Conservation (phyloP, 2,113 vertebrate genomes). For the Thryonomys swinderianus region DNA sequence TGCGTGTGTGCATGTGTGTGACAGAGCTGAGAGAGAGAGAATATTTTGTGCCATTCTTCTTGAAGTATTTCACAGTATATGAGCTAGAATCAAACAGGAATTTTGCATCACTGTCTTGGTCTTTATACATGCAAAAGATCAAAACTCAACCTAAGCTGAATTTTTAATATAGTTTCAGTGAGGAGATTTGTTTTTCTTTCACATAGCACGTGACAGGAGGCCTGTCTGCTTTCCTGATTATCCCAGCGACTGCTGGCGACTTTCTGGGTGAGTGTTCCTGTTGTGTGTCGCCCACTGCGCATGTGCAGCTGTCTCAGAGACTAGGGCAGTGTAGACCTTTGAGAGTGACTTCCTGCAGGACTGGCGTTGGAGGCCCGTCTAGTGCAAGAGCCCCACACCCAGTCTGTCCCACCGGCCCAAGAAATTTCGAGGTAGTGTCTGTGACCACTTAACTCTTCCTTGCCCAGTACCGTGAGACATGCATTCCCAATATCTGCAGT, state of each 20-base stretch:
- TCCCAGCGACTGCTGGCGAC: not conserved
- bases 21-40: fast-evolving
- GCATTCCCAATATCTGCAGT: not conserved
- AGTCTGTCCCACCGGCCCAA: not conserved
- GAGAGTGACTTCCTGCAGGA: slow-evolving; percentile 47
- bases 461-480: not conserved
- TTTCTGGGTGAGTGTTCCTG: not conserved
- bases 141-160: not conserved
- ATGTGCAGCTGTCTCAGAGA: not conserved
- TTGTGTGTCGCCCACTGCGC: not conserved
- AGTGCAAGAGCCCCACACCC: not conserved
- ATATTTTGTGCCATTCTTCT: not conserved
- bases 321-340: not conserved
- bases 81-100: not conserved
- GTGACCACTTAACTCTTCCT: slow-evolving; percentile 54
- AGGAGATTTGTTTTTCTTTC: not conserved
- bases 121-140: not conserved
- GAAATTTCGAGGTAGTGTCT: not conserved
- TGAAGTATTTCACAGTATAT: not conserved
- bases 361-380: not conserved
- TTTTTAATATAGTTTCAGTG: not conserved
- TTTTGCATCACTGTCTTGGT: not conserved
- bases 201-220: not conserved
- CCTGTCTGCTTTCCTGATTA: not conserved
- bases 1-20: not conserved